Conservation (phyloP, 2,888 invertebrate species). For the Stenoptilia bipunctidactyla region DNA sequence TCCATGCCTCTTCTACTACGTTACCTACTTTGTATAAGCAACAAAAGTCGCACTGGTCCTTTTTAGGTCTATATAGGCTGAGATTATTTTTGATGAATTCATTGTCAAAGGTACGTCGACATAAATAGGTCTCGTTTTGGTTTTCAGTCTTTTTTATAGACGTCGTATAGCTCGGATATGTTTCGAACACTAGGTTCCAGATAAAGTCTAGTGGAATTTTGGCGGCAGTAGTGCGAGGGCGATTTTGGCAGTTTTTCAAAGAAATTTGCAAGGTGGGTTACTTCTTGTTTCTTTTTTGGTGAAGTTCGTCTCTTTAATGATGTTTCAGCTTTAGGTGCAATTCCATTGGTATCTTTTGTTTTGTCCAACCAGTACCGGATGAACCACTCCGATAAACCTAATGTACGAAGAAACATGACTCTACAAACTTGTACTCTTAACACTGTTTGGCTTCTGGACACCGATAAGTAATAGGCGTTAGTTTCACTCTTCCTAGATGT, state of each 20-base stretch:
- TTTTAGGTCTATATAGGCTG: not conserved
- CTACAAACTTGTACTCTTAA: constrained; percentile 8
- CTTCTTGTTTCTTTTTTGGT: not conserved
- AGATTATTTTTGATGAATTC: constrained; percentile 1
- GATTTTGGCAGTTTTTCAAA: constrained; percentile 4
- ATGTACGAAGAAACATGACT: constrained; percentile 6
- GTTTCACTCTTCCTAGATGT: constrained; percentile 9
- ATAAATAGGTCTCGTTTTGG: not conserved
- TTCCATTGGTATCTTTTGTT: constrained; percentile 6
- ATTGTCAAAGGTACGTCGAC: constrained; percentile 2
- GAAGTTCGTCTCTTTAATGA: constrained; percentile 1
- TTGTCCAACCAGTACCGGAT: constrained; percentile 3
- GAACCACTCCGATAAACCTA: constrained; percentile 4
- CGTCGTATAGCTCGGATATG: constrained; percentile 2
- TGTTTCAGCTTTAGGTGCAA: constrained; percentile 6
- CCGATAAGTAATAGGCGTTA: constrained; percentile 4
- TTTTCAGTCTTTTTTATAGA: constrained; percentile 1
- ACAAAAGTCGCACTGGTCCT: not conserved
- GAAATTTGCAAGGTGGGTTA: not conserved
- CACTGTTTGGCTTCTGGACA: constrained; percentile 6
- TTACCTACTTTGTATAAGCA: not conserved
- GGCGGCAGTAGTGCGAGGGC: constrained; percentile 5
- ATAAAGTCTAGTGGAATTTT: constrained; percentile 4
- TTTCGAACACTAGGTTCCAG: constrained; percentile 1
- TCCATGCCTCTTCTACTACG: not conserved